phyloP scores from a whole-genome alignment of 1,140 invertebrate species.

The Atta texana region DNA sequence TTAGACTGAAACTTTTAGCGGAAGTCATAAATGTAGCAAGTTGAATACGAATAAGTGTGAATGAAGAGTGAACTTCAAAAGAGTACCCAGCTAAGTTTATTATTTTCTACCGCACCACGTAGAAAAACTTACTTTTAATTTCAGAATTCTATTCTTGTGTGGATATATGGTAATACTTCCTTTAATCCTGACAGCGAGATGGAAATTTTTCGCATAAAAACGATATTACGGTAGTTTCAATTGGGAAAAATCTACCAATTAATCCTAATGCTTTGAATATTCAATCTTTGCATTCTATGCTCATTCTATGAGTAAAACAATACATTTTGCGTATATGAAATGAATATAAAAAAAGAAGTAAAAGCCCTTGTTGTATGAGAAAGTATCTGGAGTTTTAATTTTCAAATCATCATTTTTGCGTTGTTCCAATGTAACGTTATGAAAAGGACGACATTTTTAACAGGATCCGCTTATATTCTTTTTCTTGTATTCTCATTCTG shows the following conservation, averaged over 20 bases:
- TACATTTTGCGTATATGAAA: neutral
- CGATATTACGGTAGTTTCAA: conserved; percentile 4
- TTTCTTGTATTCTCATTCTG: conserved; percentile 1
- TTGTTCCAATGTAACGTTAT: conserved; percentile 6
- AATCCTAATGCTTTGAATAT: conserved; percentile 43
- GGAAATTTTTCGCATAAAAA: neutral
- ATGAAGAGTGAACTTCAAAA: conserved; percentile 35
- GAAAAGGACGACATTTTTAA: conserved; percentile 46
- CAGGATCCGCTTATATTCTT: conserved; percentile 45
- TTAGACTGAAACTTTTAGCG: conserved; percentile 50
- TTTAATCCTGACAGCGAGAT: conserved; percentile 12
- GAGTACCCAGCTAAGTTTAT: conserved; percentile 20
- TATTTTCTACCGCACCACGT: neutral
- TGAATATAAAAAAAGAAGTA: neutral
- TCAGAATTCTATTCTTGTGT: conserved; percentile 17
- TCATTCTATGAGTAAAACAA: neutral
- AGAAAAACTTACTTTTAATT: conserved; percentile 47
- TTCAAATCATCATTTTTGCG: conserved; percentile 37
- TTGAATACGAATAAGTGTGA: conserved; percentile 40
- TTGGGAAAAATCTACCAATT: conserved; percentile 15
- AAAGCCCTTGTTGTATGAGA: neutral
- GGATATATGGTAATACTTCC: conserved; percentile 36
- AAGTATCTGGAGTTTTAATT: conserved; percentile 32
- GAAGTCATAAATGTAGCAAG: conserved; percentile 39
- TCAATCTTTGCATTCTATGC: neutral